A percentile compares a stretch with the other conserved stretches of the same genome.
Conservation (phyloP, 2,797 vertebrate genomes). For the Pipistrellus kuhlii region DNA sequence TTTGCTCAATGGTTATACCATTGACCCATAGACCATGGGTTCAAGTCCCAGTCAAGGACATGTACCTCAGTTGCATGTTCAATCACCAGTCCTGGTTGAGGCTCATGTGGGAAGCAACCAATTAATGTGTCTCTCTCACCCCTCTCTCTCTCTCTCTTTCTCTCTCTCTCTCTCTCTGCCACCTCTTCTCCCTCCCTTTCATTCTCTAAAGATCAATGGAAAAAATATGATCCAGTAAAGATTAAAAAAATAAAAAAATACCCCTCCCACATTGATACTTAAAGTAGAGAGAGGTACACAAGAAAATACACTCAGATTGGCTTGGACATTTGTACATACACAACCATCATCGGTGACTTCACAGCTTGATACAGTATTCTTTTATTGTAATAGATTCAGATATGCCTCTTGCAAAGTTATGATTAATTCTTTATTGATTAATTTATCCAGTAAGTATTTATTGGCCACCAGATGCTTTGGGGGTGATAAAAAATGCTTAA, state of each 20-base stretch:
- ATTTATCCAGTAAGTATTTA: neutral
- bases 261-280: neutral
- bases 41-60: too few species aligned
- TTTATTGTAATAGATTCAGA: neutral
- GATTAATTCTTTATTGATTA: constrained; percentile 8
- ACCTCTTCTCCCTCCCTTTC: too few species aligned
- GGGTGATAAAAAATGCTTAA: neutral
- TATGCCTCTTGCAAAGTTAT: neutral
- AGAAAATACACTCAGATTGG: neutral
- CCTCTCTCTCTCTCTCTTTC: too few species aligned
- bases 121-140: too few species aligned
- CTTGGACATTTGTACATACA: neutral
- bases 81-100: too few species aligned
- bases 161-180: too few species aligned
- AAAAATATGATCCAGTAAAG: too few species aligned
- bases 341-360: neutral
- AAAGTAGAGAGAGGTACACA: neutral
- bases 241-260: too few species aligned
- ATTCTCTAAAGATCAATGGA: too few species aligned
- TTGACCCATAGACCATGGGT: too few species aligned
- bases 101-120: too few species aligned
- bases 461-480: neutral
- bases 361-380: neutral
- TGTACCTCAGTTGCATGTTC: too few species aligned
- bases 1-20: neutral